Conservation (phyloP, 2,113 vertebrate genomes). For the Crotalus horridus region DNA sequence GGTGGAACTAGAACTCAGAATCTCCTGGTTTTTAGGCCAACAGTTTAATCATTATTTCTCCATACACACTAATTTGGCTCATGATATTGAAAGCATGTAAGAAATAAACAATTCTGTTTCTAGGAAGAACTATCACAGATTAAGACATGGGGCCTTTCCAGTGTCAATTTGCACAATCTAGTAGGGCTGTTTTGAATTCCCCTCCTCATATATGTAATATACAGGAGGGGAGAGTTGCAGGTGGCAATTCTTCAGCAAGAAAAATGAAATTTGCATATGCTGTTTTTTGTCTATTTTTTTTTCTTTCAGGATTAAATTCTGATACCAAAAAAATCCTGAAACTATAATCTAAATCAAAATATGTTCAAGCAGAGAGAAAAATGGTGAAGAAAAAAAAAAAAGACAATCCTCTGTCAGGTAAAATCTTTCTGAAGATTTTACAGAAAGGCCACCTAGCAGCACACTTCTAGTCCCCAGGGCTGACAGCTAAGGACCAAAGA, state of each 20-base stretch:
- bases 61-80: neutral
- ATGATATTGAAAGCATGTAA: neutral
- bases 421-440: neutral
- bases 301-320: neutral
- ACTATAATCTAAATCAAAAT: neutral
- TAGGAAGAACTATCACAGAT: neutral
- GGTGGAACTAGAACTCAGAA: neutral
- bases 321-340: neutral
- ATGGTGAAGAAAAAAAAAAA: accelerated
- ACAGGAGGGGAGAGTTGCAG: neutral
- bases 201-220: neutral
- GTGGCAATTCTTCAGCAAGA: neutral
- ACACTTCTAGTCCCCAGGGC: neutral
- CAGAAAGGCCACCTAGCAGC: neutral
- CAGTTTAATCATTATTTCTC: neutral
- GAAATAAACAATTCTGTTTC: neutral
- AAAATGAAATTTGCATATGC: neutral
- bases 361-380: neutral
- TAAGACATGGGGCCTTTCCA: neutral
- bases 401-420: too few species aligned
- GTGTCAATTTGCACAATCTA: neutral
- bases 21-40: neutral
- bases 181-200: neutral
- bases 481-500: neutral
- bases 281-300: neutral